Evolutionary conservation across 2,888 invertebrate species (phyloP), one percentile per base, ranked within the genome.

Genomic region (Resseliella maxima): DNA sequence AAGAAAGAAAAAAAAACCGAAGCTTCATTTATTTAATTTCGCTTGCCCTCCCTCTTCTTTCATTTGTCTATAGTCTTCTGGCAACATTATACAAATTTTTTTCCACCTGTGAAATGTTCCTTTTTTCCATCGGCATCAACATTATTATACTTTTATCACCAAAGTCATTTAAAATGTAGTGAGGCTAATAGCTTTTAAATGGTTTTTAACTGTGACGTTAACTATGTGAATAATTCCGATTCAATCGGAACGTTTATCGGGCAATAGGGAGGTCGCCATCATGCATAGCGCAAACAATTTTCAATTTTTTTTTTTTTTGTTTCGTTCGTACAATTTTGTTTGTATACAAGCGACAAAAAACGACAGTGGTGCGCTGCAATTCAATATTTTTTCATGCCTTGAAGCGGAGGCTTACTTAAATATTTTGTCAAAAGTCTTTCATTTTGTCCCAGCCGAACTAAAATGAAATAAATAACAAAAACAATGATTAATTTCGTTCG

Each of bases 171-270:
- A 83, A 64, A 72, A 38, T 38, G 41, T 83, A 83, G 21, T 83
- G 36, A 12, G 24, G 38, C 83, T 83, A 83, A 83, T 83, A 83
- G 83, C 83, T 83, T 83, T 83, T 38, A 83, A 83, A 83, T 83
- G 83, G 83, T 83, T 83, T 83, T 83, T 38, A 38, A 36, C 83
- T 24, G 15, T 72, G 72, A 72, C n/a, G 38, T 38, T 36, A 54
- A 54, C 18, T 54, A 54, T 54, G 83, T 38, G 83, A 38, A 83
- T 83, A 83, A 83, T 83, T 83, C 38, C 38, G 24, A 83, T 38
- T 83, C 12, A 72, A 72, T 72, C 72, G 59, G 24, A 59, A 59
- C 27, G 59, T n/a, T 59, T 6, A 27, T 24, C 27, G 27, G n/a
- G 27, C 59, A 24, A 59, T 0, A 59, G 18, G 59, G 6, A 24